Evolutionary conservation across 2,888 invertebrate genomes (phyloP).

Genomic region (Cryptops parisi): DNA sequence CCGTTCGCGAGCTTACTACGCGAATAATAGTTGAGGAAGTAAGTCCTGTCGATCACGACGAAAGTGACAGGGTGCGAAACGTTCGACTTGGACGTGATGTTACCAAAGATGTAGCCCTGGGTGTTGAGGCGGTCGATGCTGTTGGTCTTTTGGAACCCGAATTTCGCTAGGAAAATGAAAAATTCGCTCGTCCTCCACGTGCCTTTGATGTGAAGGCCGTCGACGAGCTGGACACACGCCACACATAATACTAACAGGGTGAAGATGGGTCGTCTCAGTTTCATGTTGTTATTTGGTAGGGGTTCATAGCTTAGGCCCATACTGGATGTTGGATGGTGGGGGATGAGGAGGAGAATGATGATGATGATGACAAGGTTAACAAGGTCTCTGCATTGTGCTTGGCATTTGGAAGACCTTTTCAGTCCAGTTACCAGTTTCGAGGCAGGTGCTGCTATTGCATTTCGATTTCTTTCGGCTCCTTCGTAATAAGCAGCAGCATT

Average conservation of each 20-base stretch:
- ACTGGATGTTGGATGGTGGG: no score
- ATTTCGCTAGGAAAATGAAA: conserved; percentile 76
- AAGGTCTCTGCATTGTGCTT: no score
- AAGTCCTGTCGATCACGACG: conserved; percentile 75
- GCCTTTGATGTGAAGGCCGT: conserved; percentile 9
- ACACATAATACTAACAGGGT: neutral
- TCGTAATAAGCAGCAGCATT: no score
- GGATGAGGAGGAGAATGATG: no score
- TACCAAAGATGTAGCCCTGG: conserved; percentile 91
- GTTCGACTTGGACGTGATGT: conserved; percentile 56
- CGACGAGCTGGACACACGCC: neutral
- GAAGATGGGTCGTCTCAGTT: neutral
- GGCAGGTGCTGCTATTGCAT: no score
- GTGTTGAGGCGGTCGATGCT: conserved; percentile 67
- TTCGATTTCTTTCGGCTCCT: no score
- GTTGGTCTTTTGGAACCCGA: conserved; percentile 93
- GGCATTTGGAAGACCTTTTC: no score
- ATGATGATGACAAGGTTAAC: no score
- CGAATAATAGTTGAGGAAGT: conserved; percentile 78
- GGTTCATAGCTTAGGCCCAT: no score
- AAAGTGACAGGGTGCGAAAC: conserved; percentile 54
- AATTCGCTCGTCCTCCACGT: conserved; percentile 40
- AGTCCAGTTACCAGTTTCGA: no score
- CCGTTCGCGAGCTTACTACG: conserved; percentile 35
- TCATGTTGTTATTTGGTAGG: no score